Evolutionary conservation across 2,797 vertebrate species (phyloP).

Genomic region (Aldrovandia affinis): DNA sequence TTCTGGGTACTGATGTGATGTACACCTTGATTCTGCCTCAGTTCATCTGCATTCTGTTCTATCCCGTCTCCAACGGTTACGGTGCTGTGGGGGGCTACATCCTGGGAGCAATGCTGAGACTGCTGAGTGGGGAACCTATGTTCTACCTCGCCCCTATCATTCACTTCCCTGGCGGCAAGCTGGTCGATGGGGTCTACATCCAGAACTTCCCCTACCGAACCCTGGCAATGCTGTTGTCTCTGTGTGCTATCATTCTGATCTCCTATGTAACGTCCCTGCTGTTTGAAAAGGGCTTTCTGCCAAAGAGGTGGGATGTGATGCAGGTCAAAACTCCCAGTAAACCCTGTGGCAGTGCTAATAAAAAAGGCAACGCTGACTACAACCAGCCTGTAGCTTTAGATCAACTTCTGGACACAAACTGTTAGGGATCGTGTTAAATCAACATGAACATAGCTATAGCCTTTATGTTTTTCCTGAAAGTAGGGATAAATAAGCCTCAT

Average conservation of each 20-base stretch:
- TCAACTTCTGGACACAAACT: slow-evolving; percentile 10
- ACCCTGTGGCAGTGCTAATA: neutral
- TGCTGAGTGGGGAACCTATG: slow-evolving; percentile 62
- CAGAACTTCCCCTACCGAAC: slow-evolving; percentile 77
- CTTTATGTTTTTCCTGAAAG: no score
- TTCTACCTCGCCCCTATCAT: slow-evolving; percentile 54
- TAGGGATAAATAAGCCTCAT: no score
- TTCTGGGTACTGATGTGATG: slow-evolving; percentile 79
- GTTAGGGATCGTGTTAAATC: no score
- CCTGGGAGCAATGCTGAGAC: slow-evolving; percentile 57
- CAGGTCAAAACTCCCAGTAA: slow-evolving; percentile 42
- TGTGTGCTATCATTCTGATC: slow-evolving; percentile 58
- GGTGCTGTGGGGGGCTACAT: slow-evolving; percentile 69
- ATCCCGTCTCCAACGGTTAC: slow-evolving; percentile 73
- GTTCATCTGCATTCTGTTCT: slow-evolving; percentile 77
- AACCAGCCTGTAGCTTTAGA: neutral
- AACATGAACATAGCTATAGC: no score
- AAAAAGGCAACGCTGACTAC: neutral
- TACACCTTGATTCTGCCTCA: slow-evolving; percentile 82
- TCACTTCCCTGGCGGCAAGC: slow-evolving; percentile 66
- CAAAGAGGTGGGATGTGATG: slow-evolving; percentile 60
- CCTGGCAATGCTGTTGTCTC: slow-evolving; percentile 70
- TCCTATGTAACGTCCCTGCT: slow-evolving; percentile 50
- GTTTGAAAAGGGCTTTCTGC: no score
- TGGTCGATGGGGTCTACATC: slow-evolving; percentile 58